Conservation (phyloP, 2,113 vertebrate species). For the Hiodon alosoides region DNA sequence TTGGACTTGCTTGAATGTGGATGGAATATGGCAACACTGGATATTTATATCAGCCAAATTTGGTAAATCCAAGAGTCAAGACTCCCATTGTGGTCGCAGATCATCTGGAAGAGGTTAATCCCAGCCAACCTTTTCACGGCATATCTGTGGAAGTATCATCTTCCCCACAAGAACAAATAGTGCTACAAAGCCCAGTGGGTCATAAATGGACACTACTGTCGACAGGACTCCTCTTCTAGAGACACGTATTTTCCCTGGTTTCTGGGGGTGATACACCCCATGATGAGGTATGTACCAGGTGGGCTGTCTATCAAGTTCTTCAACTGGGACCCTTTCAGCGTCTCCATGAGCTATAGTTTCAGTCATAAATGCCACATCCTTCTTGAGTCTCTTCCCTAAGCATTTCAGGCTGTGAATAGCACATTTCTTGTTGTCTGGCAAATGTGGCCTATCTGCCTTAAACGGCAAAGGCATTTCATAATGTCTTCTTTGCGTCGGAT, state of each 20-base stretch:
- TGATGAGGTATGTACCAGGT: slow-evolving; percentile 27
- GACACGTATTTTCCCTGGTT: slow-evolving; percentile 25
- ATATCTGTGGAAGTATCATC: slow-evolving; percentile 22
- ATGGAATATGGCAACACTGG: too few species aligned
- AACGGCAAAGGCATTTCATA: slow-evolving; percentile 23
- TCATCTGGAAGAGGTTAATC: too few species aligned
- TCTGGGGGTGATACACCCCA: slow-evolving; percentile 19
- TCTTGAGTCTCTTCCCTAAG: slow-evolving; percentile 16
- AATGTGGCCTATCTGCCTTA: slow-evolving; percentile 11
- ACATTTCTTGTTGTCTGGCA: slow-evolving; percentile 23
- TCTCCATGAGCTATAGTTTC: slow-evolving; percentile 17
- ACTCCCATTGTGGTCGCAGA: not conserved
- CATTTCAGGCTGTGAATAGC: slow-evolving; percentile 19
- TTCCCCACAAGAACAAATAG: not conserved
- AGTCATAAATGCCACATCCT: slow-evolving; percentile 21
- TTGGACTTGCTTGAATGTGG: too few species aligned
- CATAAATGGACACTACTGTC: slow-evolving; percentile 22
- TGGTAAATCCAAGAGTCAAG: not conserved
- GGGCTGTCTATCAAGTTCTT: not conserved
- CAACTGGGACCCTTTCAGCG: slow-evolving; percentile 18
- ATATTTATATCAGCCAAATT: slow-evolving; percentile 1
- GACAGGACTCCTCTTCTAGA: slow-evolving; percentile 25
- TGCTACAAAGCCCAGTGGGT: too few species aligned
- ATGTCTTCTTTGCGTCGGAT: slow-evolving; percentile 20
- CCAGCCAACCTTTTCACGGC: not conserved